Conservation (phyloP, 1,140 invertebrate species). For the Oreohelix idahoensis region DNA sequence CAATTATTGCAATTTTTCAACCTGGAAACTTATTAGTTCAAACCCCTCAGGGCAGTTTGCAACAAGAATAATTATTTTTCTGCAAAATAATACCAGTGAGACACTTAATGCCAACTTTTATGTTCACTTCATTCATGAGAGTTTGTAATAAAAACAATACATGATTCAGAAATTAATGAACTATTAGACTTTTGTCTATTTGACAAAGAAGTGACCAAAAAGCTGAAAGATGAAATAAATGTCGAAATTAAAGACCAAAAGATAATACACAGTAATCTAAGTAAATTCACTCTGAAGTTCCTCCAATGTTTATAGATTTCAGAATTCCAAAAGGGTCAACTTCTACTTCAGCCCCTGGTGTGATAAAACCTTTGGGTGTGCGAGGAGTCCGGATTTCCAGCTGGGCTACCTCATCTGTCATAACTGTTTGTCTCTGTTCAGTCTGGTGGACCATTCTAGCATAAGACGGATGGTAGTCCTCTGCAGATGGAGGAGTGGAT, state of each 20-base stretch:
- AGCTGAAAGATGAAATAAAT: too few species aligned
- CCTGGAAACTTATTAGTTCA: too few species aligned
- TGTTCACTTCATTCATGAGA: too few species aligned
- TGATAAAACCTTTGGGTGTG: constrained; percentile 65
- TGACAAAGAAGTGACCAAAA: too few species aligned
- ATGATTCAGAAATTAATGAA: too few species aligned
- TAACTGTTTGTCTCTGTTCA: constrained; percentile 28
- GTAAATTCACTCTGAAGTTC: constrained; percentile 34
- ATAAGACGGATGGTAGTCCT: constrained; percentile 51
- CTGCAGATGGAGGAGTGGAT: constrained; percentile 44
- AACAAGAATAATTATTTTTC: too few species aligned
- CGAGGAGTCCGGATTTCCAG: constrained; percentile 64
- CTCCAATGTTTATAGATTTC: constrained; percentile 67
- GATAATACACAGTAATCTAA: not conserved
- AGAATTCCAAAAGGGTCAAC: constrained; percentile 67
- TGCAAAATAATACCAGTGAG: too few species aligned
- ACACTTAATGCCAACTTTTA: too few species aligned
- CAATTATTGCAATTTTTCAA: too few species aligned
- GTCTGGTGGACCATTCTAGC: constrained; percentile 50
- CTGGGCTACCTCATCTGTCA: constrained; percentile 39
- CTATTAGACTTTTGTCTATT: too few species aligned
- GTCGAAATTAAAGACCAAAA: not conserved
- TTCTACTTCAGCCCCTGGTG: constrained; percentile 59
- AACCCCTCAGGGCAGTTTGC: too few species aligned
- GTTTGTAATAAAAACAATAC: too few species aligned